Conservation (phyloP, 1,140 invertebrate species). For the Hyles vespertilio region DNA sequence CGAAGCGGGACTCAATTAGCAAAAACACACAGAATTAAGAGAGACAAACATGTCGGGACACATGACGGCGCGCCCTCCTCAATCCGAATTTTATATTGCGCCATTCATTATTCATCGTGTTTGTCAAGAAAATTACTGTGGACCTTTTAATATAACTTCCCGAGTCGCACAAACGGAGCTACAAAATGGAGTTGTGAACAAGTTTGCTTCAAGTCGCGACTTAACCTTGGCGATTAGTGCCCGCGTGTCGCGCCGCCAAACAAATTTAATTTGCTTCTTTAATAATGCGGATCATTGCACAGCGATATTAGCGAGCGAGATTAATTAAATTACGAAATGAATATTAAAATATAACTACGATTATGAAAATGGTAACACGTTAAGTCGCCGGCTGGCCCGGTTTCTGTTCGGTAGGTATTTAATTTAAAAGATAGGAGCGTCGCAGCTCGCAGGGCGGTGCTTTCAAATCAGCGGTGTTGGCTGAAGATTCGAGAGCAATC, state of each 20-base stretch:
- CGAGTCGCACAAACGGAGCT: slow-evolving; percentile 56
- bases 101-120: slow-evolving; percentile 69
- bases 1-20: slow-evolving; percentile 65
- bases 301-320: too few species aligned
- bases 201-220: slow-evolving; percentile 48
- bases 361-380: neutral
- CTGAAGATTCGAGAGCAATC: slow-evolving; percentile 71
- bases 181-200: slow-evolving; percentile 63
- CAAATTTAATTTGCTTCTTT: slow-evolving; percentile 55
- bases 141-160: slow-evolving; percentile 69
- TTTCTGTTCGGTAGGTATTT: slow-evolving; percentile 19
- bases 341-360: neutral
- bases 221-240: slow-evolving; percentile 56
- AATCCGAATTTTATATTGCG: slow-evolving; percentile 71
- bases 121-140: slow-evolving; percentile 70
- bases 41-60: slow-evolving; percentile 67
- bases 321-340: slow-evolving; percentile 3
- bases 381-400: too few species aligned
- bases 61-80: slow-evolving; percentile 52
- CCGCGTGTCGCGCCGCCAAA: slow-evolving; percentile 45
- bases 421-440: slow-evolving; percentile 36
- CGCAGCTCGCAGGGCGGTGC: slow-evolving; percentile 14
- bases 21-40: slow-evolving; percentile 72
- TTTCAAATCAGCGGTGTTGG: slow-evolving; percentile 66
- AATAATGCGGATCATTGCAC: slow-evolving; percentile 49